These are phyloP conservation scores for Agrilus planipennis DNA, from an alignment of 1,140 invertebrate species.

Conservation along the genomic window DNA sequence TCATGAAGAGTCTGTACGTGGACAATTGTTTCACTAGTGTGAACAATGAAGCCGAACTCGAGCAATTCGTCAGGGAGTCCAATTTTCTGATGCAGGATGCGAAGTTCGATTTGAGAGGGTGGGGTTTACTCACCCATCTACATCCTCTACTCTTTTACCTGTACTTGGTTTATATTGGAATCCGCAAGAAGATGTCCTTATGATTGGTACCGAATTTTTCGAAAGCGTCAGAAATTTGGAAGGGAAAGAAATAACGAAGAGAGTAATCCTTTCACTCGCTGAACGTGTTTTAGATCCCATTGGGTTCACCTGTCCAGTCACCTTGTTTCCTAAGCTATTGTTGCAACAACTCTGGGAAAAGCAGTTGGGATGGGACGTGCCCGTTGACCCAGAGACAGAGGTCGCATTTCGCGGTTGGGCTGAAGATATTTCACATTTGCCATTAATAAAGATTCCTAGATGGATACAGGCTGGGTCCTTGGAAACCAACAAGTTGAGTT, in stretches of 20 bases:
- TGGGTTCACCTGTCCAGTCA: conserved; percentile 5
- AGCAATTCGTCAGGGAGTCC: background rate
- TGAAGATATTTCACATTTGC: background rate
- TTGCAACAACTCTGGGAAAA: conserved; percentile 5
- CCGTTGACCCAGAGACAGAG: background rate
- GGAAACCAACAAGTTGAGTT: conserved; percentile 1
- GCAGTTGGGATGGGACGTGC: conserved; percentile 1
- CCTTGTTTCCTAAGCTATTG: conserved; percentile 3
- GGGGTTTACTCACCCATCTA: background rate
- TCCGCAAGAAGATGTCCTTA: too few species aligned
- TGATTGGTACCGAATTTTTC: too few species aligned
- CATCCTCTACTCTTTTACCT: too few species aligned
- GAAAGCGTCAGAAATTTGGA: too few species aligned
- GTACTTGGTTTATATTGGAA: too few species aligned
- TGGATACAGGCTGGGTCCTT: background rate
- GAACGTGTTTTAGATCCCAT: conserved; percentile 8
- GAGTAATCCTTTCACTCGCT: background rate
- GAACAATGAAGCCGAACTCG: background rate
- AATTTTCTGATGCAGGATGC: background rate
- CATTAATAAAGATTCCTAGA: conserved; percentile 3
- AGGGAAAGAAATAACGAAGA: conserved; percentile 5
- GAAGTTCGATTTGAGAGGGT: conserved; percentile 1
- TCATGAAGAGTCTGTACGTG: background rate
- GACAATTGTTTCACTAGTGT: conserved; percentile 5
- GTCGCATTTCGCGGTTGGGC: background rate